Conservation (phyloP, 2,888 invertebrate genomes). For the Oligia fasciuncula region DNA sequence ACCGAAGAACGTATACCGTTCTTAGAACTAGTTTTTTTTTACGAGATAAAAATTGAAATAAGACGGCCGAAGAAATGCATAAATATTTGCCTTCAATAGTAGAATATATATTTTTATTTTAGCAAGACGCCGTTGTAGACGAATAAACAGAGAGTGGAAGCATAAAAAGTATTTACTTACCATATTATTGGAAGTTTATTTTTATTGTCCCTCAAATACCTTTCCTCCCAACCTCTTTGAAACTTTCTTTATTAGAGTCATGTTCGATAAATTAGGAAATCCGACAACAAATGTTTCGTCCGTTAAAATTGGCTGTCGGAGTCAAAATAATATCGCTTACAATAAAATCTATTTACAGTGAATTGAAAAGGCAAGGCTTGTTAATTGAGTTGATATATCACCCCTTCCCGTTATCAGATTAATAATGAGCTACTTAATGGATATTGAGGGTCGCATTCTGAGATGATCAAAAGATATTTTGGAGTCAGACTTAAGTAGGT, state of each 20-base stretch:
- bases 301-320: slow-evolving; percentile 29
- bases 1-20: slow-evolving; percentile 4
- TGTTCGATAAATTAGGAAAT: slow-evolving; percentile 44
- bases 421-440: slow-evolving; percentile 56
- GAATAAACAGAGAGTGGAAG: slow-evolving; percentile 18
- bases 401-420: slow-evolving; percentile 49
- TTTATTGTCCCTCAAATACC: slow-evolving; percentile 44
- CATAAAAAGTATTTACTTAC: slow-evolving; percentile 43
- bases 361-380: slow-evolving; percentile 39
- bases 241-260: slow-evolving; percentile 35
- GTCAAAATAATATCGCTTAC: slow-evolving; percentile 55
- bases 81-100: slow-evolving; percentile 14
- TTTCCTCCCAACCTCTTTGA: slow-evolving; percentile 16
- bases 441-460: slow-evolving; percentile 41
- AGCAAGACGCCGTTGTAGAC: not conserved
- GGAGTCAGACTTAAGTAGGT: slow-evolving; percentile 14
- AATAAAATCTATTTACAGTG: slow-evolving; percentile 39
- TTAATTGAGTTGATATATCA: slow-evolving; percentile 59
- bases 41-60: not conserved
- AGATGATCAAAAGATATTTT: slow-evolving; percentile 53
- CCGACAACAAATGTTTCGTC: slow-evolving; percentile 46
- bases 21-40: slow-evolving; percentile 28
- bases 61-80: slow-evolving; percentile 34
- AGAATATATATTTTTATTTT: slow-evolving; percentile 23
- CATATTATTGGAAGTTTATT: slow-evolving; percentile 62